Evolutionary conservation across 2,113 vertebrate genomes (phyloP).

Genomic region (Zosterops hypoxanthus): DNA sequence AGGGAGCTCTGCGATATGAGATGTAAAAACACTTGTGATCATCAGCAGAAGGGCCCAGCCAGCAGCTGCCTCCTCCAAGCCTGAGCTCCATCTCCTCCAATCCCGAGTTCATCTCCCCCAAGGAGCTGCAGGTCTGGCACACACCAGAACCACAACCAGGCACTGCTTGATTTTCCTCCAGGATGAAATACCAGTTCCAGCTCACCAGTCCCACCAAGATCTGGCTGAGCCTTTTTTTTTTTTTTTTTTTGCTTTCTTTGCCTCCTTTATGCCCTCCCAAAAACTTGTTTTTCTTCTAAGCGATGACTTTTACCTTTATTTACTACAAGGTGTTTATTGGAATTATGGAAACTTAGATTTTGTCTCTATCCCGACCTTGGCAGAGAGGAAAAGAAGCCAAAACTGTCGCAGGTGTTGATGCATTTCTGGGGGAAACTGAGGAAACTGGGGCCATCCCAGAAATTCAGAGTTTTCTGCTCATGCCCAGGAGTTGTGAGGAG

Average conservation of each 20-base stretch:
- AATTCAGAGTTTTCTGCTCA: neutral
- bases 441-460: neutral
- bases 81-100: too few species aligned
- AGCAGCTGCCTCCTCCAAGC: too few species aligned
- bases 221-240: neutral
- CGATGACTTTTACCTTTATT: neutral
- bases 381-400: too few species aligned
- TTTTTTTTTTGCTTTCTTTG: neutral
- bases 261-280: neutral
- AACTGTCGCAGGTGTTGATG: too few species aligned
- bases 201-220: neutral
- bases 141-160: neutral
- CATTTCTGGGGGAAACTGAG: neutral
- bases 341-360: too few species aligned
- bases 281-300: neutral
- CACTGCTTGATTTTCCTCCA: neutral
- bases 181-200: neutral
- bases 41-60: too few species aligned
- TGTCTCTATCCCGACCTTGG: too few species aligned
- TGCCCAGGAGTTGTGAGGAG: neutral
- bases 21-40: too few species aligned
- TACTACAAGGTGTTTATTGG: neutral
- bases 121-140: neutral
- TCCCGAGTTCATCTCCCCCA: neutral
- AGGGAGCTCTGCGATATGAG: too few species aligned